Evolutionary conservation across 2,888 invertebrate genomes (phyloP).

Genomic region (Ichneumon xanthorius): DNA sequence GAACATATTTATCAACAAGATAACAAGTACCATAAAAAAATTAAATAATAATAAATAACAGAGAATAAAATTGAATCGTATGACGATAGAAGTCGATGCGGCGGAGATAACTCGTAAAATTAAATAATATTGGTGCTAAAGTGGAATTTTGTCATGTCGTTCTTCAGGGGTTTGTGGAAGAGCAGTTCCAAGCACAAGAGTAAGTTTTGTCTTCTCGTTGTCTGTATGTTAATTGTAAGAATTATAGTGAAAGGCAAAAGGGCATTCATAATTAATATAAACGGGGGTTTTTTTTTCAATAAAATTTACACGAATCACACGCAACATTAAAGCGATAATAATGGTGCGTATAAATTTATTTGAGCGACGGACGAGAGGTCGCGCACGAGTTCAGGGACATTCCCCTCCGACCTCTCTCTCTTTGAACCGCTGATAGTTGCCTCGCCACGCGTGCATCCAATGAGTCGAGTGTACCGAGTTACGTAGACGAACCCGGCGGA

Average conservation of each 20-base stretch:
- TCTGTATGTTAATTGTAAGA: background rate
- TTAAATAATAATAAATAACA: background rate
- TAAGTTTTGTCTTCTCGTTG: conserved; percentile 84
- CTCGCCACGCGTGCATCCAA: conserved; percentile 45
- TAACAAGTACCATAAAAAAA: background rate
- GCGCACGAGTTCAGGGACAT: conserved; percentile 61
- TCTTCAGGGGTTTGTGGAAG: conserved; percentile 89
- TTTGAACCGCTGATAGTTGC: conserved; percentile 22
- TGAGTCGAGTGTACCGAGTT: conserved; percentile 26
- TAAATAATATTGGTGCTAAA: conserved; percentile 47
- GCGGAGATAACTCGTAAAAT: background rate
- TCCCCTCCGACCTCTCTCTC: conserved; percentile 20
- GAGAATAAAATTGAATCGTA: background rate
- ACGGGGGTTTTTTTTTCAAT: background rate
- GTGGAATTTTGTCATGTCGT: conserved; percentile 84
- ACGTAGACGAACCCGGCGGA: conserved; percentile 3
- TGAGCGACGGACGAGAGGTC: conserved; percentile 57
- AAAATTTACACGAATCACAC: background rate
- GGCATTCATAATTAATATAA: background rate
- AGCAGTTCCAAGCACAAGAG: conserved; percentile 90
- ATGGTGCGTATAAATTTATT: conserved; percentile 48
- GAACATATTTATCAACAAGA: background rate
- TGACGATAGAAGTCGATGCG: background rate
- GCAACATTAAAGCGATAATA: conserved; percentile 1
- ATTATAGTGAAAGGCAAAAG: background rate